Conservation (phyloP, 2,113 vertebrate species). For the Rostratula benghalensis region DNA sequence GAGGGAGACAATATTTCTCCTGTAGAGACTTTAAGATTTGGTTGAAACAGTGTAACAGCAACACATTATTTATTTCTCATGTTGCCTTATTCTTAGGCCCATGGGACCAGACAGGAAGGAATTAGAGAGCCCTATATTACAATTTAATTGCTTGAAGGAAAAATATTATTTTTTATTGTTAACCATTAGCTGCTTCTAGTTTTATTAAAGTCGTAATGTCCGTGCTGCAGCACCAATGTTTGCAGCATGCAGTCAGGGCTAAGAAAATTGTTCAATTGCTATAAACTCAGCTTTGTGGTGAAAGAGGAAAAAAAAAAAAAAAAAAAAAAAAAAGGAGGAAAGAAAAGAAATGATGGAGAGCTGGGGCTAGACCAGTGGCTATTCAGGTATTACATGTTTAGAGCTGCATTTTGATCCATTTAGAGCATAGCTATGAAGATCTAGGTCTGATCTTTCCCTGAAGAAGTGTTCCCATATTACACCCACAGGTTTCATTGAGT, state of each 20-base stretch:
- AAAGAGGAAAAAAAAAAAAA: too few species aligned
- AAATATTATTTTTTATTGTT: slow-evolving; percentile 82
- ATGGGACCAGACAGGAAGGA: slow-evolving; percentile 77
- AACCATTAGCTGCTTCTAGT: slow-evolving; percentile 74
- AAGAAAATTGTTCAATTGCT: background rate
- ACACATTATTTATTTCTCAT: slow-evolving; percentile 76
- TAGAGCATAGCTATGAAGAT: background rate
- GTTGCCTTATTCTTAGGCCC: slow-evolving; percentile 72
- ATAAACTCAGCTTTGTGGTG: background rate
- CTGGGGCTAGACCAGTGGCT: background rate
- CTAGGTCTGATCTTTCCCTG: background rate
- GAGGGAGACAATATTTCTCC: slow-evolving; percentile 68
- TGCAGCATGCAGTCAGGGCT: background rate
- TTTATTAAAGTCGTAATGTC: slow-evolving; percentile 70
- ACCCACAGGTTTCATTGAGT: background rate
- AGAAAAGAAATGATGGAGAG: background rate
- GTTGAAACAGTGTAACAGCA: slow-evolving; percentile 60
- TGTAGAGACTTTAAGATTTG: slow-evolving; percentile 60
- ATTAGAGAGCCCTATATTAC: slow-evolving; percentile 78
- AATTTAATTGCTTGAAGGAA: slow-evolving; percentile 80
- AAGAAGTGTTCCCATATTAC: background rate
- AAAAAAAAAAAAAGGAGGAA: too few species aligned
- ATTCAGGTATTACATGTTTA: background rate
- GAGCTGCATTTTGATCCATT: background rate
- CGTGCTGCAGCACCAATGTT: slow-evolving; percentile 3